Conservation (phyloP, 2,888 invertebrate genomes). For the Pandemis heparana region DNA sequence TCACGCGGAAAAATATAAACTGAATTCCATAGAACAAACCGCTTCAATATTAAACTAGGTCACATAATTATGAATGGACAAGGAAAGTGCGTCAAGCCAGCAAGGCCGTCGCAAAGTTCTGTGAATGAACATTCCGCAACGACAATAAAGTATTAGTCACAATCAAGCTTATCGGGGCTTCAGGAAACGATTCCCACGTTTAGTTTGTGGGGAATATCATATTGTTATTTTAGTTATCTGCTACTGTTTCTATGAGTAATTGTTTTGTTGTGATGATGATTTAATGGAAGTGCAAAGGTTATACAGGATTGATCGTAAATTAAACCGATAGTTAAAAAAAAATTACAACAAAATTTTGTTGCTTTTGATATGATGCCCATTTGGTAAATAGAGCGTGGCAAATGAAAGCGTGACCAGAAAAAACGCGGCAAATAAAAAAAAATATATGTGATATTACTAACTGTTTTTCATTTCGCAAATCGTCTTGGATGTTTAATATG, state of each 20-base stretch:
- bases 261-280: constrained; percentile 7
- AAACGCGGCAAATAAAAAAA: too few relatives aligned
- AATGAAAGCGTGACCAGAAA: too few relatives aligned
- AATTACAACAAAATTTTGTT: too few relatives aligned
- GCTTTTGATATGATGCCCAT: too few relatives aligned
- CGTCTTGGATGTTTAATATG: too few relatives aligned
- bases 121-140: constrained; percentile 8
- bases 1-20: background rate
- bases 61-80: constrained; percentile 5
- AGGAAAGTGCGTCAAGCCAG: constrained; percentile 20
- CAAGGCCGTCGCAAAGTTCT: constrained; percentile 1
- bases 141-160: constrained; percentile 8
- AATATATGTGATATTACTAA: too few relatives aligned
- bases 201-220: constrained; percentile 11
- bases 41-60: background rate
- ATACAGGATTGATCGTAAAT: background rate
- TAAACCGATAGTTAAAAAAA: background rate
- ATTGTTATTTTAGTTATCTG: constrained; percentile 14
- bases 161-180: constrained; percentile 1
- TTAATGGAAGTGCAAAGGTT: background rate
- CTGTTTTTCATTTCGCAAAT: too few relatives aligned
- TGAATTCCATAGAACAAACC: constrained; percentile 1
- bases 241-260: constrained; percentile 24
- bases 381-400: too few relatives aligned
- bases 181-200: constrained; percentile 27